Base-by-base conservation (phyloP, 2,888 invertebrate genomes). In the Petrolisthes cinctipes region DNA sequence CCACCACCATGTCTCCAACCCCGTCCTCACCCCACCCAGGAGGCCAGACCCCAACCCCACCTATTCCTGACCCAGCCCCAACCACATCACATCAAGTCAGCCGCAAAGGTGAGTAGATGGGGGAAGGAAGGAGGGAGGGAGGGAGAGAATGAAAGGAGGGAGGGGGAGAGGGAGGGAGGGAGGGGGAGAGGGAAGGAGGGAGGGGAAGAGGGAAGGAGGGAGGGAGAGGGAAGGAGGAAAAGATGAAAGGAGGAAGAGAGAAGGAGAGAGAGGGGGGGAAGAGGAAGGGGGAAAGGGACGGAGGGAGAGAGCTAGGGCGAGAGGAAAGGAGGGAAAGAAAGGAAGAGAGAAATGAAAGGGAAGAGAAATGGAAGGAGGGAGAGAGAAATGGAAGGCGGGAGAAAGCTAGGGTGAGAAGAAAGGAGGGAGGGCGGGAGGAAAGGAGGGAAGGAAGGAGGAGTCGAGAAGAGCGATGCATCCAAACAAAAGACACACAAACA, bases 201-300 rank as follows among this genome's bases (percentile, higher is more conserved):
- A 73, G 73, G n/a, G 73, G n/a, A n/a, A 73, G 73, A 73, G 73
- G n/a, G 73, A 73, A n/a, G n/a, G 73, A 73, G 73, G n/a, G 73
- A 73, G 73, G n/a, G 73, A 73, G 73, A 73, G 73, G n/a, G 73
- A 73, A n/a, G n/a, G 73, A 73, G 73, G n/a, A n/a, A 73, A n/a
- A 73, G 73, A 73, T 7, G n/a, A n/a, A 73, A n/a, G n/a, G 73
- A 73, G 73, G n/a, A n/a, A 73, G 73, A 73, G 73, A 73, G 73
- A 73, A n/a, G n/a, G 73, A 73, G 73, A 73, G 73, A 73, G 73
- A 73, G 20, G 66, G 14, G 66, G 6, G 37, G 17, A 37, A 79
- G 79, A 79, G 54, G 53, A 53, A 9, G 54, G 11, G 79, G 53
- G 51, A 79, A n/a, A 17, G 14, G 54, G 79, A 79, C 17, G 54